Base-by-base conservation (phyloP, 2,797 vertebrate species). In the Mus minutoides region DNA sequence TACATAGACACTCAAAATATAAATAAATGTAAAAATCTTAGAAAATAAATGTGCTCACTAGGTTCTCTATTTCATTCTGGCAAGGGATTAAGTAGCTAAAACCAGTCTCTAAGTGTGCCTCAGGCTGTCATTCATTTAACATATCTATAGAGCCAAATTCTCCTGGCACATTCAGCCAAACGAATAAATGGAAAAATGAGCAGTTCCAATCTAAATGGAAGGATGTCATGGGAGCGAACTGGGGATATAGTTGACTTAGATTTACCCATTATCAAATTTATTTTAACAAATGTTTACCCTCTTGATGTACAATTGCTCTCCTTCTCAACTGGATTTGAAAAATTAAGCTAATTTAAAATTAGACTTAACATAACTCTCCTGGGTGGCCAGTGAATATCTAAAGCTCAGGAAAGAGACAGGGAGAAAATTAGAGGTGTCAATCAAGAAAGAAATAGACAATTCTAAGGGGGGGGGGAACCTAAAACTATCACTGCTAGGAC, bases 401-500 rank as follows among this genome's bases (percentile, higher is more conserved):
- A 88, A 89, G 0, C 79, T 84, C 21, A 96, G 91, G 17, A 78
- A 54, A 91, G 21, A 90, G 62, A 69, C 56, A 77, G 62, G 78
- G 40, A 96, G 40, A 84, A 96, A 94, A 97, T 88, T 94, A 96
- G 93, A 97, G 26, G 17, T 86, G 85, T 78, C 84, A 92, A 37
- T 93, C 80, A 93, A 79, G 88, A 93, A 37, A 69, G 31, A 64
- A 40, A 54, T 31, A 69, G 58, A 22, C 89, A 84, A 77, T 79
- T 40, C 6, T 37, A 79, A 43, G 2, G 1, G 19, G 9, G 34
- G 4, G 54, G n/a, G 54, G 8, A 7, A 34, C 12, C 62, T 34
- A 54, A 78, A 49, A 54, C 17, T 49, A 19, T 75, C 67, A 26
- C 37, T 49, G 19, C 64, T 88, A 88, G 10, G 43, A 88, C 17